These are phyloP conservation scores for Xyrichtys novacula DNA, from an alignment of 2,797 vertebrate species.

Conservation along the genomic window DNA sequence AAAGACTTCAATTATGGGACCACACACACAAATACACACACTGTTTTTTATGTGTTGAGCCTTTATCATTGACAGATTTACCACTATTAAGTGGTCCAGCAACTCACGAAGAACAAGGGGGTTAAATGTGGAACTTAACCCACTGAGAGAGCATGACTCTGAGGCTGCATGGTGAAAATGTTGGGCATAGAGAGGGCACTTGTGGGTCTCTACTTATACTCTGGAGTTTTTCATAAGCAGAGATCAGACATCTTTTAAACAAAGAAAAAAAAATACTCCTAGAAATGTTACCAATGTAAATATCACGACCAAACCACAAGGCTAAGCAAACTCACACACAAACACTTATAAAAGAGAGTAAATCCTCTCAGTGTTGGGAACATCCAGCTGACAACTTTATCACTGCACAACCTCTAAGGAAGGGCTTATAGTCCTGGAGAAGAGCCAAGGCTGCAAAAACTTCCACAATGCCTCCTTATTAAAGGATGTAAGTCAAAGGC, in stretches of 20 bases:
- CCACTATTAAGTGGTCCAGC: conserved; percentile 23
- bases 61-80: conserved; percentile 58
- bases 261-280: conserved; percentile 2
- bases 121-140: conserved; percentile 41
- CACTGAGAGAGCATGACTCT: conserved; percentile 41
- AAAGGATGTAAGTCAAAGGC: conserved; percentile 77
- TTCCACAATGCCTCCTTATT: conserved; percentile 77
- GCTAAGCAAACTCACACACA: conserved; percentile 42
- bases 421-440: conserved; percentile 70
- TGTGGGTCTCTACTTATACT: conserved; percentile 11
- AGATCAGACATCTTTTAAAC: conserved; percentile 2
- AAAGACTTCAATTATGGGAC: conserved; percentile 37
- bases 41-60: conserved; percentile 22
- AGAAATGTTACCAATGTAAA: conserved; percentile 46
- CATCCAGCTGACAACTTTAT: conserved; percentile 81
- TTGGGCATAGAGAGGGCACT: conserved; percentile 30
- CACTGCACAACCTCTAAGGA: conserved; percentile 64
- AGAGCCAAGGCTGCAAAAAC: conserved; percentile 52
- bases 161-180: conserved; percentile 38
- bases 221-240: background rate
- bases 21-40: conserved; percentile 23
- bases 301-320: conserved; percentile 67
- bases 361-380: conserved; percentile 65
- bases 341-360: conserved; percentile 49
- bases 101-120: conserved; percentile 15